Percentiles rank a stretch among this genome's conserved stretches.
Evolutionary conservation across 2,797 vertebrate genomes (phyloP).

Genomic region (Pristis pectinata): DNA sequence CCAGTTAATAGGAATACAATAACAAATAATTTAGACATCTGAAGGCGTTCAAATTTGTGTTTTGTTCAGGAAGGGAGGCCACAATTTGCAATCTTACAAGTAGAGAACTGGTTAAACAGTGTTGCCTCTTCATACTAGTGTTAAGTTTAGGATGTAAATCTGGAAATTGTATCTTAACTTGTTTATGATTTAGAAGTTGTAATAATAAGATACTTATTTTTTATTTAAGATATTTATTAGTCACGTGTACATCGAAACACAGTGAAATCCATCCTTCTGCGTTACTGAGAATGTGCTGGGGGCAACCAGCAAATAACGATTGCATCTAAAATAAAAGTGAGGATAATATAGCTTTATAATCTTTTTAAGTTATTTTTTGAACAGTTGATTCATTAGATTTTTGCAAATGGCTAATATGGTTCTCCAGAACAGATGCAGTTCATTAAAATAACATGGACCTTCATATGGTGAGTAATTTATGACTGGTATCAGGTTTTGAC

Average conservation of each 20-base stretch:
- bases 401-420: neutral
- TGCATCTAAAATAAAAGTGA: neutral
- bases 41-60: neutral
- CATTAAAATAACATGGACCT: neutral
- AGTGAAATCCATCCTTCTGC: no score
- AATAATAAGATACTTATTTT: no score
- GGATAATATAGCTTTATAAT: neutral
- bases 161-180: neutral
- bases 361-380: neutral
- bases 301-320: neutral
- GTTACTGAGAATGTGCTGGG: no score
- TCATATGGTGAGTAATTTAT: neutral
- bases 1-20: neutral
- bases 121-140: neutral
- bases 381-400: neutral
- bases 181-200: neutral
- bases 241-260: no score
- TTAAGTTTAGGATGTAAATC: neutral
- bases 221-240: no score
- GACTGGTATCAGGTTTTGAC: neutral
- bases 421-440: neutral
- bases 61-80: neutral
- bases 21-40: neutral
- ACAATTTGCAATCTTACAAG: neutral
- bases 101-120: neutral